These are phyloP conservation scores for Hozukius guyotensis DNA, from an alignment of 2,797 vertebrate genomes.

Conservation along the genomic window DNA sequence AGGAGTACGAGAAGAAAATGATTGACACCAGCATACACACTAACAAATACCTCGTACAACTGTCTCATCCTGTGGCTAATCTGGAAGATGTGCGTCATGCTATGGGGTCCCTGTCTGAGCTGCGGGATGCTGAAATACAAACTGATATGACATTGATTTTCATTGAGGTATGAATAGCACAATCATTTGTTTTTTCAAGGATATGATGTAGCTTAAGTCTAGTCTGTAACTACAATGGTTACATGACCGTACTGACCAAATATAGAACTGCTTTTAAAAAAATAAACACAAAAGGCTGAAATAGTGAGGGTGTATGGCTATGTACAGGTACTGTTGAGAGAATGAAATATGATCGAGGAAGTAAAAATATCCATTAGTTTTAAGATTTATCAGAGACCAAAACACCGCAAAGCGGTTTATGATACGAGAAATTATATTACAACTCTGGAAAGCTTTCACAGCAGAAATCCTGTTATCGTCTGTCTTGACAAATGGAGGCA, in stretches of 20 bases:
- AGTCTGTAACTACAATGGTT: not conserved
- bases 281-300: not conserved
- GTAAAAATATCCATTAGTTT: not conserved
- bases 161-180: slow-evolving; percentile 82
- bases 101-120: slow-evolving; percentile 80
- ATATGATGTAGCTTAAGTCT: not conserved
- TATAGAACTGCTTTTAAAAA: not conserved
- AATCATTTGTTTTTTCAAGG: not conserved
- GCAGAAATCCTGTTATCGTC: not conserved
- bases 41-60: slow-evolving; percentile 71
- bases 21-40: slow-evolving; percentile 74
- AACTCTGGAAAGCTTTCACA: not conserved
- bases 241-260: not conserved
- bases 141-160: slow-evolving; percentile 85
- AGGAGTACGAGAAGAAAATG: slow-evolving; percentile 86
- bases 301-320: not conserved
- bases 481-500: not conserved
- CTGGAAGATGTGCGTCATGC: slow-evolving; percentile 85
- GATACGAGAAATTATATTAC: not conserved
- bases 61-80: slow-evolving; percentile 82
- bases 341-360: not conserved
- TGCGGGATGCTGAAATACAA: slow-evolving; percentile 81
- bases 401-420: not conserved
- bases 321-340: not conserved
- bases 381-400: not conserved